Percentiles rank a stretch among this genome's conserved stretches.
Conservation (phyloP, 2,797 vertebrate species). For the Hybognathus amarus region DNA sequence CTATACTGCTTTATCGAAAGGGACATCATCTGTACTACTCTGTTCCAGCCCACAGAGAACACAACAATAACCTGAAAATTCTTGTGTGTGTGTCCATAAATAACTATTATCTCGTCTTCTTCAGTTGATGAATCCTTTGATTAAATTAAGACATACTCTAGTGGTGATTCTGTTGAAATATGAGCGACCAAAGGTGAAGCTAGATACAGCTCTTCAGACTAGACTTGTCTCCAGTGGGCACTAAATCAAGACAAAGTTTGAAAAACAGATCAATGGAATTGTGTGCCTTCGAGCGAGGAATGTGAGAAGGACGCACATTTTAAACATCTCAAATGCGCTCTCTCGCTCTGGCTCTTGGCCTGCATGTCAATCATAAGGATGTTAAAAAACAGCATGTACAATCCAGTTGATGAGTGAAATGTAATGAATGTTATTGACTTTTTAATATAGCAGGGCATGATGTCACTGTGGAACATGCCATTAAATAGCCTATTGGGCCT, state of each 20-base stretch:
- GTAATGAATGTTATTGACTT: background rate
- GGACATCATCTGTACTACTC: slow-evolving; percentile 2
- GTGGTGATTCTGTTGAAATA: slow-evolving; percentile 25
- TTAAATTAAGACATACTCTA: slow-evolving; percentile 12
- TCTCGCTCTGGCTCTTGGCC: background rate
- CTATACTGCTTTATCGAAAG: slow-evolving; percentile 6
- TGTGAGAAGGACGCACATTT: slow-evolving; percentile 47
- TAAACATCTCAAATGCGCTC: slow-evolving; percentile 3
- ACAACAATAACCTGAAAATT: slow-evolving; percentile 9
- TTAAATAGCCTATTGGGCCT: background rate
- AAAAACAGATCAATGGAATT: slow-evolving; percentile 56
- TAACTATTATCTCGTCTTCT: slow-evolving; percentile 34
- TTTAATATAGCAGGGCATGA: background rate
- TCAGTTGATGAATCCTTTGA: background rate
- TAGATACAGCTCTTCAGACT: slow-evolving; percentile 40
- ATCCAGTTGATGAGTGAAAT: slow-evolving; percentile 23
- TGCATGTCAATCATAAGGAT: slow-evolving; percentile 2
- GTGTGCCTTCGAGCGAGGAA: slow-evolving; percentile 44
- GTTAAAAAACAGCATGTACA: slow-evolving; percentile 9
- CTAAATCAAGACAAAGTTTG: slow-evolving; percentile 47
- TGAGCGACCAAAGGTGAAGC: slow-evolving; percentile 13
- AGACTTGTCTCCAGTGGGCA: slow-evolving; percentile 44
- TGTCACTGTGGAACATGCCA: background rate
- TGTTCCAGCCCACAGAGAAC: background rate
- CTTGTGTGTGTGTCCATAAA: slow-evolving; percentile 18